Evolutionary conservation across 2,797 vertebrate species (phyloP), one percentile per base, ranked within the genome.

Genomic region (Darevskia mixta): DNA sequence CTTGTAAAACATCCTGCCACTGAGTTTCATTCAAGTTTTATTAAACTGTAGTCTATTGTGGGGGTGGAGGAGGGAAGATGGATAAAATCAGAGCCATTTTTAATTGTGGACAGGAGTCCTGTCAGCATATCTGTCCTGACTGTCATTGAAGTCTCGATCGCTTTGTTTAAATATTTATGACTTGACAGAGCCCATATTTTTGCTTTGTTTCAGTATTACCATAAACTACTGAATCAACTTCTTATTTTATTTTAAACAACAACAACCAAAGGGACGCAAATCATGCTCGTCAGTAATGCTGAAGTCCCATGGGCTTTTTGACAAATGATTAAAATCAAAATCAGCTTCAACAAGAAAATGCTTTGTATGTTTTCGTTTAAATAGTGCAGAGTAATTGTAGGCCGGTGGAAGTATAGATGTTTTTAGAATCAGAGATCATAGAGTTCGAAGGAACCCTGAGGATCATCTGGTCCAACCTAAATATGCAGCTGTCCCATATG

Each of bases 1-100:
- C 90, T 92, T 25, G 4, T 94, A 88, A 95, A 95, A 92, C 86
- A 87, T 88, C 87, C 79, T 93, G 91, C 89, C 93, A 90, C 88
- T 93, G 88, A 95, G 77, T 90, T 86, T 91, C 86, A 29, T 27
- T 78, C 81, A 71, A 69, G 32, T 83, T 77, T 71, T 88, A 88
- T 41, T 78, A 58, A 32, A 78, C 25, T n/a, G 9, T 38, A 49
- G 80, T 29, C 49, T 49, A 49, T 29, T 27, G 23, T 8, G 4
- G 23, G 80, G 79, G 77, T 43, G 79, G 82, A 85, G 8, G 3
- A 27, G 3, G 20, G 58, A 55, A 43, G 49, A 92, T 85, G 86
- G 1, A 2, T 80, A 69, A 92, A 91, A 92, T 90, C 29, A 72
- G n/a, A 23, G 38, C 2, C 85, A 89, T 71, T 84, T 89, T 93